Conservation (phyloP, 2,888 invertebrate genomes). For the Cabera pusaria region DNA sequence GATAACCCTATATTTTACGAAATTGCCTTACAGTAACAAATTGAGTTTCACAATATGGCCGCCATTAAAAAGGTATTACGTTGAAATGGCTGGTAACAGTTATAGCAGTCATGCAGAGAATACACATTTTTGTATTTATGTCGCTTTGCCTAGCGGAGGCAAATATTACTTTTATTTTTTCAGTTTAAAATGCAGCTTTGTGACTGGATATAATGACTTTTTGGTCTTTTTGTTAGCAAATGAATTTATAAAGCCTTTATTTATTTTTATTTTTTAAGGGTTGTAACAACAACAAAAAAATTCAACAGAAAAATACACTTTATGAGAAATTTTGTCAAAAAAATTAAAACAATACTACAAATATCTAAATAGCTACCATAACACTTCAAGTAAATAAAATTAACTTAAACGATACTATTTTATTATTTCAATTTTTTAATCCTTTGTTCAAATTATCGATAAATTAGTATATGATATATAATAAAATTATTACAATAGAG, state of each 20-base stretch:
- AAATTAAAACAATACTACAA: too few relatives aligned
- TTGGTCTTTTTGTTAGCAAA: too few relatives aligned
- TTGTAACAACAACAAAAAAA: too few relatives aligned
- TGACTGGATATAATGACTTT: background rate
- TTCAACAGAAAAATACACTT: too few relatives aligned
- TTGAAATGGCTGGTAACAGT: slow-evolving; percentile 35
- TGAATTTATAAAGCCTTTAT: slow-evolving; percentile 2
- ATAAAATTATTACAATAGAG: too few relatives aligned
- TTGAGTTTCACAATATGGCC: slow-evolving; percentile 37
- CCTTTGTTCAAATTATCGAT: too few relatives aligned
- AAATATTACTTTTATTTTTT: slow-evolving; percentile 15
- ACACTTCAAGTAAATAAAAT: too few relatives aligned
- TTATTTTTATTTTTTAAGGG: slow-evolving; percentile 4
- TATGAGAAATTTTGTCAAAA: too few relatives aligned
- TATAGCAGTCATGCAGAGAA: slow-evolving; percentile 18
- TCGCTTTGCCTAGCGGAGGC: slow-evolving; percentile 15
- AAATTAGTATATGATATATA: too few relatives aligned
- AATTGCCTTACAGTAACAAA: slow-evolving; percentile 32
- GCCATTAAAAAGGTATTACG: slow-evolving; percentile 49
- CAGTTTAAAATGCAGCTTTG: slow-evolving; percentile 8
- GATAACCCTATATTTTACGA: slow-evolving; percentile 25
- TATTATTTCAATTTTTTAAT: too few relatives aligned
- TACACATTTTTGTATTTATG: slow-evolving; percentile 26
- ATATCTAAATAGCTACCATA: too few relatives aligned
- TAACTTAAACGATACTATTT: too few relatives aligned